phyloP scores from a whole-genome alignment of 2,888 invertebrate genomes.

The Andrena camellia region DNA sequence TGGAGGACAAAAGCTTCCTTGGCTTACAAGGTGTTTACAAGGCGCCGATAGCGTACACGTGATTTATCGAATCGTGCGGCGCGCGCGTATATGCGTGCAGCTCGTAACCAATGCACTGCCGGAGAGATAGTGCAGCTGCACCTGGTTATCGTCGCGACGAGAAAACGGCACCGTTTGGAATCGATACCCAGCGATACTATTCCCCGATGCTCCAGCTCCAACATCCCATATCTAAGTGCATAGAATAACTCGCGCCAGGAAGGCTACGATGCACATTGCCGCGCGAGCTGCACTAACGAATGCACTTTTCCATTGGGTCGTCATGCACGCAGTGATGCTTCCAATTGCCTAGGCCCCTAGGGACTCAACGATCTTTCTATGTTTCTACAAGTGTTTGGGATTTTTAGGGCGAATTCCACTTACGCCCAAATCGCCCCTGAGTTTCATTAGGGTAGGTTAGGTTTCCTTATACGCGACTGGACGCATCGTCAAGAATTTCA shows the following conservation, averaged over 20 bases:
- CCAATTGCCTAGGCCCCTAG: background rate
- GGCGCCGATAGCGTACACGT: slow-evolving; percentile 30
- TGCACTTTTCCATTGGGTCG: too few species aligned
- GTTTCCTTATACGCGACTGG: too few species aligned
- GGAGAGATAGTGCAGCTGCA: slow-evolving; percentile 21
- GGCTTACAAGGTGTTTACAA: slow-evolving; percentile 49
- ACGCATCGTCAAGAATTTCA: too few species aligned
- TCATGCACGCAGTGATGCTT: too few species aligned
- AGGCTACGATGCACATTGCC: background rate
- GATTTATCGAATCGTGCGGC: slow-evolving; percentile 59
- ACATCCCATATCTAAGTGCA: background rate
- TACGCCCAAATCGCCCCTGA: too few species aligned
- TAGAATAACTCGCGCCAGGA: background rate
- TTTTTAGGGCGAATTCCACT: too few species aligned
- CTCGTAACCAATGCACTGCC: slow-evolving; percentile 5
- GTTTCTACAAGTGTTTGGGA: background rate
- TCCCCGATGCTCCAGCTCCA: background rate
- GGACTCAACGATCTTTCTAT: background rate
- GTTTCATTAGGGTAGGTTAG: too few species aligned
- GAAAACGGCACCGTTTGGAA: slow-evolving; percentile 26
- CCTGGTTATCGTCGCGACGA: slow-evolving; percentile 24
- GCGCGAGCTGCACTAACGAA: background rate
- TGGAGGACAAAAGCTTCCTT: slow-evolving; percentile 44
- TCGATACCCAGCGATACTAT: slow-evolving; percentile 16
- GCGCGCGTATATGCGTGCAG: slow-evolving; percentile 13